Percentiles rank a stretch among this genome's conserved stretches.
Evolutionary conservation across 1,140 invertebrate genomes (phyloP).

Genomic region (Drosophila willistoni): DNA sequence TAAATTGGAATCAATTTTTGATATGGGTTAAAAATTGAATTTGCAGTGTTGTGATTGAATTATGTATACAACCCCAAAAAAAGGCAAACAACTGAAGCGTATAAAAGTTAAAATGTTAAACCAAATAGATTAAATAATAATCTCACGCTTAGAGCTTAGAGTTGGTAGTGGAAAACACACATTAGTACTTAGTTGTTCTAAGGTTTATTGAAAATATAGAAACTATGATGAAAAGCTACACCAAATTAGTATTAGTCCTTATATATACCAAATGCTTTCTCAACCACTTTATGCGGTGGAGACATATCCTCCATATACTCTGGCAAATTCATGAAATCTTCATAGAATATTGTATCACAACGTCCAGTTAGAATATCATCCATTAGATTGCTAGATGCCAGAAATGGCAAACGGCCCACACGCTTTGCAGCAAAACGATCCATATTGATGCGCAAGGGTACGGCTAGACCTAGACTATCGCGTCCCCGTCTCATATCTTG

Average conservation of each 20-base stretch:
- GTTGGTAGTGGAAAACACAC: no score
- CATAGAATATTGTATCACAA: not conserved
- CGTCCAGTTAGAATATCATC: constrained; percentile 14
- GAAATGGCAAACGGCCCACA: not conserved
- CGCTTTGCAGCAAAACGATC: not conserved
- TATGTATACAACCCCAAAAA: not conserved
- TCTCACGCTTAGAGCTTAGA: no score
- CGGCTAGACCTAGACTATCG: not conserved
- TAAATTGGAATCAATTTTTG: constrained; percentile 36
- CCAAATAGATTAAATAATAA: not conserved
- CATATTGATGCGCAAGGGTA: not conserved
- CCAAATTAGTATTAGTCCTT: not conserved
- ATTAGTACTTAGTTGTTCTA: not conserved
- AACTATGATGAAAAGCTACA: no score
- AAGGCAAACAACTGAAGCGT: not conserved
- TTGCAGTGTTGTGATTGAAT: not conserved
- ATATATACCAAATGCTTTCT: not conserved
- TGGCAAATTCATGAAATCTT: constrained; percentile 12
- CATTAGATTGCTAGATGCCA: constrained; percentile 11
- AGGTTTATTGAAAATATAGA: not conserved
- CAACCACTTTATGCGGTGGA: not conserved
- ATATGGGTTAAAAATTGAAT: constrained; percentile 35
- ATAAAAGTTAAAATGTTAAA: not conserved
- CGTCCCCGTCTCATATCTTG: not conserved
- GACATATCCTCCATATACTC: not conserved